phyloP scores from a whole-genome alignment of 2,113 vertebrate genomes.

The Chaetodon trifascialis region DNA sequence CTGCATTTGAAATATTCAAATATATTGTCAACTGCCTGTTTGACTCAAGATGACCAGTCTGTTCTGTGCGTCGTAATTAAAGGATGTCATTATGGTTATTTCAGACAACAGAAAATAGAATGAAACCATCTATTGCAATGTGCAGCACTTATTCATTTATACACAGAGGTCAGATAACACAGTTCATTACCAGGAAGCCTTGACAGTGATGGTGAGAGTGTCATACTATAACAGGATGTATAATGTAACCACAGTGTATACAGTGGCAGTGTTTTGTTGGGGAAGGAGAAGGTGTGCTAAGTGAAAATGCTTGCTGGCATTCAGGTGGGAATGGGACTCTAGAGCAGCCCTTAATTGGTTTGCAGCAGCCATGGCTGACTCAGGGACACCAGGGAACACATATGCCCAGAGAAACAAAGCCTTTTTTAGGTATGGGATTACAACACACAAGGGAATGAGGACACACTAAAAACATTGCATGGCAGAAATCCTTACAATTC shows the following conservation, averaged over 20 bases:
- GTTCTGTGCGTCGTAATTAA: neutral
- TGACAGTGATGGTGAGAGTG: neutral
- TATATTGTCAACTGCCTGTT: neutral
- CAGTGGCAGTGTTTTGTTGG: neutral
- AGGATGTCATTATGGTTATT: neutral
- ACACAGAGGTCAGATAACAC: neutral
- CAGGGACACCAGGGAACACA: conserved; percentile 33
- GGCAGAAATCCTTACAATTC: conserved; percentile 23
- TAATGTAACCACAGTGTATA: neutral
- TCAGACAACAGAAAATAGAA: neutral
- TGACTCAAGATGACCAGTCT: neutral
- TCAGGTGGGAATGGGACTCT: conserved; percentile 31
- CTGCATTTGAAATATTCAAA: neutral
- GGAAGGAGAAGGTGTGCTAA: conserved; percentile 19
- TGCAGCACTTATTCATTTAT: neutral
- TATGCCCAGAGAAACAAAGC: conserved; percentile 27
- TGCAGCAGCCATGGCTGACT: conserved; percentile 50
- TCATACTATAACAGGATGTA: conserved; percentile 16
- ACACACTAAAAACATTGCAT: conserved; percentile 15
- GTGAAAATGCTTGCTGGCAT: conserved; percentile 50
- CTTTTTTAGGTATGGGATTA: conserved; percentile 55
- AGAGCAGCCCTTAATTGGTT: conserved; percentile 58
- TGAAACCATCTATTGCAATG: neutral
- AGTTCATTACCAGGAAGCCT: conserved; percentile 6
- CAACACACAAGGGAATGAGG: conserved; percentile 38